Conservation (phyloP, 2,888 invertebrate species). For the Monoplex corrugatus region DNA sequence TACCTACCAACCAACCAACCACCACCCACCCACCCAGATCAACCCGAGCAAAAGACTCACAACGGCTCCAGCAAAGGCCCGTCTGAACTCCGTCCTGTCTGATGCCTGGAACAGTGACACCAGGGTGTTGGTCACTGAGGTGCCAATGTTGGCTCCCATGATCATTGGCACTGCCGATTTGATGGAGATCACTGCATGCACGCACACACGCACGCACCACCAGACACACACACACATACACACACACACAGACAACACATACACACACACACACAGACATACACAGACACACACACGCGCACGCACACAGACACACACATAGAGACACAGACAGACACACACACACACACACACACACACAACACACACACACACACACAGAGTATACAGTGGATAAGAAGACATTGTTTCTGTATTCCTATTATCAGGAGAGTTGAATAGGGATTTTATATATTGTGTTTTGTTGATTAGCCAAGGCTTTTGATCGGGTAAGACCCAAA, state of each 20-base stretch:
- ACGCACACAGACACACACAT: neutral
- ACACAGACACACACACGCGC: neutral
- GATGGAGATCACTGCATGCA: constrained; percentile 77
- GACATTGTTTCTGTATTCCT: too few relatives aligned
- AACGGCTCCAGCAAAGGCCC: constrained; percentile 84
- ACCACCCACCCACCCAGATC: neutral
- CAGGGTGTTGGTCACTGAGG: constrained; percentile 84
- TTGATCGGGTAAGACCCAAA: too few relatives aligned
- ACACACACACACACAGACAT: neutral
- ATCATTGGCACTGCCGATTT: constrained; percentile 83
- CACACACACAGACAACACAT: neutral
- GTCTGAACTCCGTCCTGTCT: constrained; percentile 81
- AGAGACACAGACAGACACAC: neutral
- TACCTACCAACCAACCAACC: neutral
- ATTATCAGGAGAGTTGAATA: too few relatives aligned
- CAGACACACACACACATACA: neutral
- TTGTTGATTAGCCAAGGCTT: too few relatives aligned
- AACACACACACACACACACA: neutral
- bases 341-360: neutral
- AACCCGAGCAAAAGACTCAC: constrained; percentile 54
- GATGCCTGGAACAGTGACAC: constrained; percentile 82
- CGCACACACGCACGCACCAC: neutral
- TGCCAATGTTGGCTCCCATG: constrained; percentile 85
- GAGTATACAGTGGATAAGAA: too few relatives aligned
- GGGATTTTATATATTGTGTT: too few relatives aligned